phyloP scores from a whole-genome alignment of 2,888 invertebrate genomes.

The Leptinotarsa juncta region DNA sequence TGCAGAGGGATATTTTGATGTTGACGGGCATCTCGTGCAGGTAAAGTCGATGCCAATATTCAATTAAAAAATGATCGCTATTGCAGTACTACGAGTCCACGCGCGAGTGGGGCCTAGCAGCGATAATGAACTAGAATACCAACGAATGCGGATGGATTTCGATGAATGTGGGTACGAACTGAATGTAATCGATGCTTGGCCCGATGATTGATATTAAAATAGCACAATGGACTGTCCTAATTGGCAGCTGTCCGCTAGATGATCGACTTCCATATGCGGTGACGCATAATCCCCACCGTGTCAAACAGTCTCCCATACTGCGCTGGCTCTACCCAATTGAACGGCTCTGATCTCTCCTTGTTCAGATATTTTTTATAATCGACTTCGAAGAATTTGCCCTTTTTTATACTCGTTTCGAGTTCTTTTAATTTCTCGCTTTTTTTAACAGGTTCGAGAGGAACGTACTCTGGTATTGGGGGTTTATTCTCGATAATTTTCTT shows the following conservation, averaged over 20 bases:
- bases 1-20: conserved; percentile 72
- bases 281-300: conserved; percentile 64
- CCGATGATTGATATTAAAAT: conserved; percentile 56
- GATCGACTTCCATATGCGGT: conserved; percentile 63
- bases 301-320: conserved; percentile 62
- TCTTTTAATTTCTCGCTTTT: conserved; percentile 63
- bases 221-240: conserved; percentile 57
- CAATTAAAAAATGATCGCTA: conserved; percentile 42
- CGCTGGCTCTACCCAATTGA: conserved; percentile 60
- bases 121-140: conserved; percentile 58
- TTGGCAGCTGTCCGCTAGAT: conserved; percentile 55
- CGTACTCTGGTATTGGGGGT: conserved; percentile 58
- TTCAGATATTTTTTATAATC: conserved; percentile 62
- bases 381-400: conserved; percentile 62
- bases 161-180: conserved; percentile 47
- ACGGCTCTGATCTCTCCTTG: conserved; percentile 50
- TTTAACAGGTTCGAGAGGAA: conserved; percentile 61
- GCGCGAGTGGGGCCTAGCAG: conserved; percentile 51
- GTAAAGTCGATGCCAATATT: conserved; percentile 31
- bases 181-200: conserved; percentile 52
- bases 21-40: conserved; percentile 59
- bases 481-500: conserved; percentile 56
- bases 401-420: conserved; percentile 61
- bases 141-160: conserved; percentile 52
- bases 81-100: conserved; percentile 47